Evolutionary conservation across 1,140 invertebrate species (phyloP), one percentile per base, ranked within the genome.

Genomic region (Brachionus asplanchnoidis): DNA sequence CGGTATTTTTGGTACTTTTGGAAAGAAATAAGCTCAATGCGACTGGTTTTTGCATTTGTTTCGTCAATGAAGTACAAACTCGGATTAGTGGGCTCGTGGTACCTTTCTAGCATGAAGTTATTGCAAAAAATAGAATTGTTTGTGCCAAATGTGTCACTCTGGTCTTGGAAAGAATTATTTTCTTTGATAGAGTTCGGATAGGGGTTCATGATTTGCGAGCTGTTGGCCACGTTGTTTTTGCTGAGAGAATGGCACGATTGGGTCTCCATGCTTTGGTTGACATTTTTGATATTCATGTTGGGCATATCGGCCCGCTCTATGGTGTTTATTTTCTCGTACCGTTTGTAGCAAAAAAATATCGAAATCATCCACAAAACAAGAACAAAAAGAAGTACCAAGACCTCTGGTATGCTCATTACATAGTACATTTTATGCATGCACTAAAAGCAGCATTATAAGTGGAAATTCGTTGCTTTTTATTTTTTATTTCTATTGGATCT

Each of bases 371-470:
- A 82, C 2, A 82, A 36, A 4, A 32, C n/a, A 9, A 82, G 50
- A 20, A 82, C 65, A 32, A 82, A 82, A 20, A 68, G 17, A 14
- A 82, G 53, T 28, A 68, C 65, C 40, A 82, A 65, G 32, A 82
- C 53, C 53, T 82, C 79, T 42, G 79, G 79, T 44, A 82, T 60
- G 32, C 79, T 82, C 79, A 82, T 82, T 4, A 82, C 79, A 68
- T 82, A 82, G 26, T 82, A 82, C 53, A 82, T 82, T 50, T 36
- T 77, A 50, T 75, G 7, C n/a, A 36, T 40, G 20, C 8, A 60
- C 17, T 20, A 60, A 60, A 20, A 60, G 53, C 53, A 60, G 53
- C 53, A 60, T 60, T 9, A 60, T 60, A 8, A 8, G 20, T 20
- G 20, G 20, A 20, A 60, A 23, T 36, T 32, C 66, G 26, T 70